These are phyloP conservation scores for Arvicola amphibius DNA, from an alignment of 2,797 vertebrate genomes.

Conservation along the genomic window DNA sequence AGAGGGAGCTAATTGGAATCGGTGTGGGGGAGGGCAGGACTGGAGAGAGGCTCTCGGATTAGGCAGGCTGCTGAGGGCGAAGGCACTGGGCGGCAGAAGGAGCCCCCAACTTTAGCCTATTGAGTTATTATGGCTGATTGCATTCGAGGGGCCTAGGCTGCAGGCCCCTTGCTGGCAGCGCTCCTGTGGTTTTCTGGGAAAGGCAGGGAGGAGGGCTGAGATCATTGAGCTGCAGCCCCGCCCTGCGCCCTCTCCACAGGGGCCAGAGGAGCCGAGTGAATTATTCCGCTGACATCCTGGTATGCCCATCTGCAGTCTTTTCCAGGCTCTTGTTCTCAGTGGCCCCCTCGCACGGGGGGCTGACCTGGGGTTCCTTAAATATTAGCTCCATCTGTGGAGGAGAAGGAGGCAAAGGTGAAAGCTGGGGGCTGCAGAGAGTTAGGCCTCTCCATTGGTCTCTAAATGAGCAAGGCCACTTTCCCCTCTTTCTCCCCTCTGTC, in stretches of 20 bases:
- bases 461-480: neutral
- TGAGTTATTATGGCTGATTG: constrained; percentile 79
- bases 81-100: constrained; percentile 71
- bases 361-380: neutral
- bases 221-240: neutral
- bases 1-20: neutral
- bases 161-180: constrained; percentile 27
- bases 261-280: neutral
- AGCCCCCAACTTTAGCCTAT: constrained; percentile 74
- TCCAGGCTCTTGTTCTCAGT: neutral
- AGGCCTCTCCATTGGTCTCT: neutral
- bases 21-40: constrained; percentile 56
- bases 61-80: constrained; percentile 60
- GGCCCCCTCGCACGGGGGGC: neutral
- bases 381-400: neutral
- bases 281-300: constrained; percentile 34
- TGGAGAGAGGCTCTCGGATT: constrained; percentile 51
- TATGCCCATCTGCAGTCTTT: constrained; percentile 33
- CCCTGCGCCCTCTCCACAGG: neutral
- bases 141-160: constrained; percentile 53
- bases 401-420: neutral
- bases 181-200: constrained; percentile 66
- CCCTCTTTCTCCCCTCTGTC: neutral
- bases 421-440: neutral
- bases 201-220: constrained; percentile 63